A percentile compares a stretch with the other conserved stretches of the same genome.
phyloP scores from a whole-genome alignment of 2,797 vertebrate genomes.

The Florisuga fusca region DNA sequence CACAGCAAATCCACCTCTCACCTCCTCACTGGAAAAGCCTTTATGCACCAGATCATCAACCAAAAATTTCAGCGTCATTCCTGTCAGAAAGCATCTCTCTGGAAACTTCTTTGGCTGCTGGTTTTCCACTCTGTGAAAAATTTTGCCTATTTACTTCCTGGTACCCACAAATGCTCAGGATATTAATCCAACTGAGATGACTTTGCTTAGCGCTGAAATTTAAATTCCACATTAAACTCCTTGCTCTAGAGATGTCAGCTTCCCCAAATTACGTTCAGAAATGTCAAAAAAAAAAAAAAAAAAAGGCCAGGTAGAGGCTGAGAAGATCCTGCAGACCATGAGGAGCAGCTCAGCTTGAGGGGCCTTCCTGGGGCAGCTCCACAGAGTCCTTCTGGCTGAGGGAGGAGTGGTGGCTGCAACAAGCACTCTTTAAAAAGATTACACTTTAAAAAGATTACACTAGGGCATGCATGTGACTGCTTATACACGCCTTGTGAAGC shows the following conservation, averaged over 20 bases:
- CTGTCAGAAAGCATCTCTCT: not conserved
- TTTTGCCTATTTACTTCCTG: not conserved
- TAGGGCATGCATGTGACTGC: rapidly evolving
- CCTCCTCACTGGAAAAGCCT: not conserved
- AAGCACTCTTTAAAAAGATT: not conserved
- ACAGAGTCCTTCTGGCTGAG: not conserved
- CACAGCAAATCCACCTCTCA: not conserved
- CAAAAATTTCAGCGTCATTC: not conserved
- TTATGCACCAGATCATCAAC: not conserved
- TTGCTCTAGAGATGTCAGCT: not conserved
- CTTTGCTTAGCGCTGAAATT: not conserved
- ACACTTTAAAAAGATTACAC: not conserved
- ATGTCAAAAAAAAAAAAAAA: not conserved
- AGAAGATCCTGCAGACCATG: not conserved
- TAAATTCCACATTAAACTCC: not conserved
- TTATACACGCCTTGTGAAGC: rapidly evolving
- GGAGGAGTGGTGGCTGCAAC: not conserved
- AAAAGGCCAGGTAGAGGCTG: not conserved
- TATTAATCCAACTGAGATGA: not conserved
- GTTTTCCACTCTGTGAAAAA: not conserved
- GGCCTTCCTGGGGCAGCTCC: not conserved
- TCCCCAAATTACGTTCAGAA: not conserved
- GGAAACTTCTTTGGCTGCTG: not conserved
- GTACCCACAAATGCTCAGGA: not conserved
- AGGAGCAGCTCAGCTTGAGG: rapidly evolving